phyloP scores from a whole-genome alignment of 2,888 invertebrate genomes.

The Tachina grossa region DNA sequence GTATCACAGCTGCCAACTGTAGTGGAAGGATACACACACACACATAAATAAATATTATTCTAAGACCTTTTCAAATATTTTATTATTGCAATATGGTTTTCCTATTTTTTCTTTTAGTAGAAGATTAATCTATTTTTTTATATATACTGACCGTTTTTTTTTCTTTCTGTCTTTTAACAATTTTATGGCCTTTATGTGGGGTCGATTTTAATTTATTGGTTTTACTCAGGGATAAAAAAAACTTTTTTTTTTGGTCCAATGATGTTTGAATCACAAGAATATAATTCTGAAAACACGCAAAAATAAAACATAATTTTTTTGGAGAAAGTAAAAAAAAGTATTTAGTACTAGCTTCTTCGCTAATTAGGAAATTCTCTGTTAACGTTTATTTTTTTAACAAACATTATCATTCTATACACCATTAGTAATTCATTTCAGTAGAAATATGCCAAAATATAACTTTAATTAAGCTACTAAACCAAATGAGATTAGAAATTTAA shows the following conservation, averaged over 20 bases:
- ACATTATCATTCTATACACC: too few species aligned
- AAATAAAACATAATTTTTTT: neutral
- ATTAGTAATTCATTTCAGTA: too few species aligned
- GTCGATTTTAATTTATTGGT: constrained; percentile 63
- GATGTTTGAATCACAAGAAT: constrained; percentile 40
- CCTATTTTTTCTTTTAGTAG: neutral
- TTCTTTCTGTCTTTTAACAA: constrained; percentile 31
- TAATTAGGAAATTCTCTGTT: too few species aligned
- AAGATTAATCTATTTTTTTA: constrained; percentile 36
- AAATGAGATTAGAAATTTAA: too few species aligned
- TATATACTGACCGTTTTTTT: constrained; percentile 29
- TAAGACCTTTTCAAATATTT: constrained; percentile 47
- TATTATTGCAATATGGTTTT: neutral
- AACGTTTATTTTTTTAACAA: too few species aligned
- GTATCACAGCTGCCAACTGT: constrained; percentile 59
- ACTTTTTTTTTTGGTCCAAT: constrained; percentile 12
- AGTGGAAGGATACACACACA: constrained; percentile 47
- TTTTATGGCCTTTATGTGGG: constrained; percentile 63
- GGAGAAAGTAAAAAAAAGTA: neutral
- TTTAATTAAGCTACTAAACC: too few species aligned
- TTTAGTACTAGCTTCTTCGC: neutral
- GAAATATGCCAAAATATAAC: too few species aligned
- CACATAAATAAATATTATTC: constrained; percentile 60
- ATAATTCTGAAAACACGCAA: constrained; percentile 57
- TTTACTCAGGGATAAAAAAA: constrained; percentile 16